Evolutionary conservation across 64 coral and sea anemone species (phyloP), one percentile per base, ranked within the genome.

Genomic region (Dendrophyllia cribrosa): DNA sequence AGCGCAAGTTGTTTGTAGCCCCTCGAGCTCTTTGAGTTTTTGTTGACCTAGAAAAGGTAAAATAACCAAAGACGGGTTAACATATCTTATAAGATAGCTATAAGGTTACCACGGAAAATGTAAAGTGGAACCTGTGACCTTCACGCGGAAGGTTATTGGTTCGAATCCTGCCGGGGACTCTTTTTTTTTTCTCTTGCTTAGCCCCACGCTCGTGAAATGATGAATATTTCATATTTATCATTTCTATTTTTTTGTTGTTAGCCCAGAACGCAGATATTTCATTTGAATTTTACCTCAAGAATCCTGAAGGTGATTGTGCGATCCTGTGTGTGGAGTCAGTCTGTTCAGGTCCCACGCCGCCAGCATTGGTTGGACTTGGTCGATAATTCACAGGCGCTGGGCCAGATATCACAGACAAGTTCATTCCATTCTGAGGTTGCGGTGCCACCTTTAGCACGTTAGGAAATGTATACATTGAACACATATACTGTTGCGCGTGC

Each of bases 331-430:
- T 43, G 22, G 66, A 74, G 71, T 75, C 48, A 73, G 59, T 55
- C 82, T 20, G 59, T 46, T 51, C 83, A 45, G 26, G 58, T 76
- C 19, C 53, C 26, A 51, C 24, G 4, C 7, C 24, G 4, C 7
- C 48, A 59, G 49, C 44, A 69, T 23, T 64, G 25, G 56, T 53
- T 66, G 19, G 73, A 77, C 16, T 84, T 55, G 91, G 44, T 73
- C 94, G 82, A 66, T 96, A 88, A 50, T 58, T 87, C 19, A 99
- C 88, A 4, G 97, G 97, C 0, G 97, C 97, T 19, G 96, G 97
- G 19, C 97, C 97, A 11, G 97, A 96, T 73, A 99, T 99, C 23
- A 99, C 97, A 74, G 91, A 96, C 23, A 99, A 86, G 47, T 89
- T 92, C 87, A 94, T 91, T 77, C 75, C 70, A 52, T 59, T 85